A percentile compares a stretch with the other conserved stretches of the same genome.
Evolutionary conservation across 2,797 vertebrate species (phyloP).

Genomic region (Semotilus atromaculatus): DNA sequence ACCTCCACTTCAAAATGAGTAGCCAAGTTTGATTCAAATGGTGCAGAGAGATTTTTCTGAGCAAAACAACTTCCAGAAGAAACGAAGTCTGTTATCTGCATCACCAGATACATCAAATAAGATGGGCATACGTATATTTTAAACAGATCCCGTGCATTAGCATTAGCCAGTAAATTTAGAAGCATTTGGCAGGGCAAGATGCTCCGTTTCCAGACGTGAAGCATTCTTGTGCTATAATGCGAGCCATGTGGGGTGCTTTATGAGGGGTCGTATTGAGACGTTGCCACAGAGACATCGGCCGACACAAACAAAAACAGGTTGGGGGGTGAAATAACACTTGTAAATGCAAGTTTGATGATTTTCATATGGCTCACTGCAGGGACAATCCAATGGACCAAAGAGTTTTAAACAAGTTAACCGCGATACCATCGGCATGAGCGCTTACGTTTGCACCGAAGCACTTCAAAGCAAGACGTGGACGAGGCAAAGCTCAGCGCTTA

Average conservation of each 20-base stretch:
- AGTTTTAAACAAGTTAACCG: conserved; percentile 64
- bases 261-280: conserved; percentile 71
- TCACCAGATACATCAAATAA: conserved; percentile 25
- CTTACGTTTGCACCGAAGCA: conserved; percentile 17
- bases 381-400: conserved; percentile 64
- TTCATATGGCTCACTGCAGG: conserved; percentile 73
- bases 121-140: conserved; percentile 40
- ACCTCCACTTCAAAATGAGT: background rate
- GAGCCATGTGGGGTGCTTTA: conserved; percentile 82
- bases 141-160: conserved; percentile 50
- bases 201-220: conserved; percentile 56
- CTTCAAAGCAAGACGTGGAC: conserved; percentile 27
- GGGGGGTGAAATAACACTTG: conserved; percentile 45
- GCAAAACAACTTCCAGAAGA: conserved; percentile 33
- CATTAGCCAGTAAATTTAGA: conserved; percentile 57
- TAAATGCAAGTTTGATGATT: conserved; percentile 59
- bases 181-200: conserved; percentile 62
- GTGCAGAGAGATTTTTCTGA: conserved; percentile 37
- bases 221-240: conserved; percentile 70
- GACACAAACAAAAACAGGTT: conserved; percentile 77
- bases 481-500: conserved; percentile 28
- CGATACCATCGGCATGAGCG: conserved; percentile 54
- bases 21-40: conserved; percentile 6
- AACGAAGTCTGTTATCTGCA: conserved; percentile 25
- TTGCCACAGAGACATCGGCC: conserved; percentile 75